Percentiles rank a stretch among this genome's conserved stretches.
Conservation (phyloP, 2,797 vertebrate genomes). For the Manis javanica region DNA sequence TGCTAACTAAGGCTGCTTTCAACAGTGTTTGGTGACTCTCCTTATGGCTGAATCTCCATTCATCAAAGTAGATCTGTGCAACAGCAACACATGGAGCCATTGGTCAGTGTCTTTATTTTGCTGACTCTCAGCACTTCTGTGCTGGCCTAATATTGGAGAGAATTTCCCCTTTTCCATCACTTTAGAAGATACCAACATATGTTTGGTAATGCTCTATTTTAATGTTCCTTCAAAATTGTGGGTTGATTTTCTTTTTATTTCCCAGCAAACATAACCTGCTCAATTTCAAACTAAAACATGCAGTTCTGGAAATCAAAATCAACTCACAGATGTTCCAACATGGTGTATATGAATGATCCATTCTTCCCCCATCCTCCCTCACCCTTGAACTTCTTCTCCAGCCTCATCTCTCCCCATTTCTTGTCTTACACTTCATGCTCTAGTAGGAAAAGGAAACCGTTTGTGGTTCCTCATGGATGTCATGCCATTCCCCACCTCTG, state of each 20-base stretch:
- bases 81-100: constrained; percentile 73
- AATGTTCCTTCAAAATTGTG: background rate
- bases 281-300: background rate
- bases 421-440: background rate
- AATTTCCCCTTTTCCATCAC: background rate
- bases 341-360: rapidly evolving
- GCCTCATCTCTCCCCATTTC: background rate
- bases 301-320: background rate
- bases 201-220: background rate
- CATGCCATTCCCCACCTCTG: background rate
- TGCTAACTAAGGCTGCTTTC: constrained; percentile 78
- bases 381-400: background rate
- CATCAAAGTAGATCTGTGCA: constrained; percentile 80
- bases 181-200: constrained; percentile 2
- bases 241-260: background rate
- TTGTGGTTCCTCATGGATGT: background rate
- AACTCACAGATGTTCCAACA: background rate
- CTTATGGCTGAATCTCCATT: constrained; percentile 77
- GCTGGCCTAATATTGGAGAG: background rate
- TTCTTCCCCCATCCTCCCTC: rapidly evolving
- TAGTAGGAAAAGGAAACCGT: background rate
- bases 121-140: constrained; percentile 46
- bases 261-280: background rate
- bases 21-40: constrained; percentile 79
- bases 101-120: constrained; percentile 81